phyloP scores from a whole-genome alignment of 2,113 vertebrate genomes.

The Ciconia maguari region DNA sequence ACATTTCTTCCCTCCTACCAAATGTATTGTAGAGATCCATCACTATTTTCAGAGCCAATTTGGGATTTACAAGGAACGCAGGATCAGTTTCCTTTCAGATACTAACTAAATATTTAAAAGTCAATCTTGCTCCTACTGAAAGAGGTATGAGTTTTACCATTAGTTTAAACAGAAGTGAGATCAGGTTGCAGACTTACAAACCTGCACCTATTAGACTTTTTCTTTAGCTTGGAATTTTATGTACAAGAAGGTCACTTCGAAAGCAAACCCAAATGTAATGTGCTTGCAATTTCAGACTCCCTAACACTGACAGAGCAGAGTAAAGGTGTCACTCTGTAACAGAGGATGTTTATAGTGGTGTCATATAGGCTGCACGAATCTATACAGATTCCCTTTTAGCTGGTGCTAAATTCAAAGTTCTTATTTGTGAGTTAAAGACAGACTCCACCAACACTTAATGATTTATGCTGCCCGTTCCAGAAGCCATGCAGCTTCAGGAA shows the following conservation, averaged over 20 bases:
- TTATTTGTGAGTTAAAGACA: background rate
- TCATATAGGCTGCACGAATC: background rate
- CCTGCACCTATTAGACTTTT: background rate
- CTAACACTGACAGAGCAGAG: background rate
- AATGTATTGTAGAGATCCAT: background rate
- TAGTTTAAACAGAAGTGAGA: background rate
- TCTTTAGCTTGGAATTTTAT: background rate
- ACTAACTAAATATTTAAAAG: background rate
- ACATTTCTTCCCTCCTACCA: background rate
- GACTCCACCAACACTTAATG: background rate
- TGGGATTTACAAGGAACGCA: background rate
- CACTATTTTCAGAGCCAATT: background rate
- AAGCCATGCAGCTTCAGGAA: background rate
- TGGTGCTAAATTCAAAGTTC: background rate
- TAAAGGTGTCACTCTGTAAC: background rate
- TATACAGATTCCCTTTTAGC: background rate
- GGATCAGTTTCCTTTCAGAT: background rate
- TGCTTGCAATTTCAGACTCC: background rate
- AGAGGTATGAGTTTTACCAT: background rate
- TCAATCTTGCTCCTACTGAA: background rate
- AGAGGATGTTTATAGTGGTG: background rate
- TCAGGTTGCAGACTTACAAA: background rate
- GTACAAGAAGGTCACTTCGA: background rate
- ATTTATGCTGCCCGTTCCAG: background rate
- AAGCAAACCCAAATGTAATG: background rate